These are phyloP conservation scores for Orycteropus afer DNA, from an alignment of 2,113 vertebrate species.

Conservation along the genomic window DNA sequence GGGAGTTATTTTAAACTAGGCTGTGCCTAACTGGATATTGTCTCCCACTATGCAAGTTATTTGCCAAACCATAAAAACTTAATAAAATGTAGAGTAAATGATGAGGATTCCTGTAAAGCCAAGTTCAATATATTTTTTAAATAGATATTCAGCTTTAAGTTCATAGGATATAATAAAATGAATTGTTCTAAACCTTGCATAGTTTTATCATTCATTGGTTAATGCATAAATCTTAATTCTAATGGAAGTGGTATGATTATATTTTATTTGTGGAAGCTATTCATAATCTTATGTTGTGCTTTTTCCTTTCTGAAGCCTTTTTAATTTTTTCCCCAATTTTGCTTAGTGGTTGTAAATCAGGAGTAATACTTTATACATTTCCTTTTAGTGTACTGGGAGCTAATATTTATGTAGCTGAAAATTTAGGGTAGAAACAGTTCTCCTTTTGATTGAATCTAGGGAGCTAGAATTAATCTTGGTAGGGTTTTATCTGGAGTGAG, in stretches of 20 bases:
- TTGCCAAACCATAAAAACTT: not conserved
- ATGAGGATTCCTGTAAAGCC: not conserved
- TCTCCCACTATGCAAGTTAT: not conserved
- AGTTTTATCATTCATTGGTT: conserved; percentile 31
- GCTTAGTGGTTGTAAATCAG: conserved; percentile 46
- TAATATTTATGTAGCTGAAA: conserved; percentile 51
- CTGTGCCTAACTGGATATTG: not conserved
- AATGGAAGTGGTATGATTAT: conserved; percentile 9
- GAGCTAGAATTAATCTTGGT: not conserved
- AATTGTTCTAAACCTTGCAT: conserved; percentile 28
- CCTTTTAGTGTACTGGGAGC: not conserved
- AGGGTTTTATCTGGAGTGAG: conserved; percentile 24
- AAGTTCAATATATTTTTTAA: not conserved
- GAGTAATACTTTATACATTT: conserved; percentile 1
- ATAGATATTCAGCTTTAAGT: not conserved
- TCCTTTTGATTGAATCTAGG: conserved; percentile 1
- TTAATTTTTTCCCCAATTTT: not conserved
- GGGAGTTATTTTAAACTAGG: conserved; percentile 18
- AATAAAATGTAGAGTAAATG: not conserved
- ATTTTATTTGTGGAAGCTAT: conserved; percentile 42
- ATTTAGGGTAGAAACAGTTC: not conserved
- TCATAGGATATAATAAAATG: conserved; percentile 7
- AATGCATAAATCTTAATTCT: conserved; percentile 40
- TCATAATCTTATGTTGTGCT: conserved; percentile 39
- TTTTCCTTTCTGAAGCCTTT: conserved; percentile 2